A percentile compares a stretch with the other conserved stretches of the same genome.
phyloP scores from a whole-genome alignment of 2,888 invertebrate species.

The Bruchidius siliquastri region DNA sequence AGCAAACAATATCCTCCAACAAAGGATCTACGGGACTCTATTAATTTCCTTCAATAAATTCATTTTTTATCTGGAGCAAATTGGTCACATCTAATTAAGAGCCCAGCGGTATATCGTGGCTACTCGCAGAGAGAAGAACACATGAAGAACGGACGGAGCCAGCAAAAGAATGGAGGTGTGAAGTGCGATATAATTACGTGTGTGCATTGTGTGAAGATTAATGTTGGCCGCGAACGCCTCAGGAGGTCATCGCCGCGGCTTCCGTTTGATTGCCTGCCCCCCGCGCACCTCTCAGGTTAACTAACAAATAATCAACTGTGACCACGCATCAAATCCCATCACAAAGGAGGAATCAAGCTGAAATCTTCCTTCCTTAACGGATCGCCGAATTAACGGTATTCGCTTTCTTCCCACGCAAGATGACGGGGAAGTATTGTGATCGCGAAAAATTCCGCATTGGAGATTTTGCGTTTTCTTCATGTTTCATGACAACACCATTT shows the following conservation, averaged over 20 bases:
- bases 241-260: constrained; percentile 44
- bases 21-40: not conserved
- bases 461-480: too few species aligned
- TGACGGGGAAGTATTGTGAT: too few species aligned
- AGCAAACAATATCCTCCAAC: not conserved
- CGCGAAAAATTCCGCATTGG: too few species aligned
- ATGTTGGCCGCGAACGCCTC: constrained; percentile 36
- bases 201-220: constrained; percentile 45
- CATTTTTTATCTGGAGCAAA: constrained; percentile 2
- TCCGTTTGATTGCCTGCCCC: constrained; percentile 44
- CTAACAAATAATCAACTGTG: constrained; percentile 43
- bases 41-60: not conserved
- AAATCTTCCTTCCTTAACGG: not conserved
- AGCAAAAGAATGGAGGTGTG: constrained; percentile 33
- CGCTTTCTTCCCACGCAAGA: not conserved
- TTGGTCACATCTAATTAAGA: constrained; percentile 15
- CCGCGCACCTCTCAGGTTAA: constrained; percentile 30
- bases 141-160: constrained; percentile 1
- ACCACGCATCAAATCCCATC: constrained; percentile 19
- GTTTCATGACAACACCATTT: too few species aligned
- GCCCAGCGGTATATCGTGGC: not conserved
- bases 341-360: not conserved
- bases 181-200: constrained; percentile 45
- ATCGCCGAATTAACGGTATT: not conserved
- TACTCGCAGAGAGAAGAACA: constrained; percentile 1